Evolutionary conservation across 2,113 vertebrate genomes (phyloP).

Genomic region (Naja naja): DNA sequence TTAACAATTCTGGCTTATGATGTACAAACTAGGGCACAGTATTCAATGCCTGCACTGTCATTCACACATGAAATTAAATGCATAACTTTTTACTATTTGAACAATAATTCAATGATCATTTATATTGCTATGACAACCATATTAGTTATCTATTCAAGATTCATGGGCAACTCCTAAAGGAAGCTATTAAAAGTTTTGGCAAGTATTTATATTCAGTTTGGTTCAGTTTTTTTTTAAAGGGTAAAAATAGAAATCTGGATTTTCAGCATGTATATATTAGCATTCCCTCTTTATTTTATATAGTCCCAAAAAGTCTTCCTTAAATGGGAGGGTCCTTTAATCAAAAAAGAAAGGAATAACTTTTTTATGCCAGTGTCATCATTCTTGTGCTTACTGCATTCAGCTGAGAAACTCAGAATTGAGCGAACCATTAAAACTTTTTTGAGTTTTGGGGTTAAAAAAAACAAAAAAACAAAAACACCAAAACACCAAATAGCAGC

Average conservation of each 20-base stretch:
- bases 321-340: not conserved
- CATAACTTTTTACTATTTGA: constrained; percentile 31
- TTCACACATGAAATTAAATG: constrained; percentile 36
- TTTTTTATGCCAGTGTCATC: not conserved
- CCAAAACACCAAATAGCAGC: not conserved
- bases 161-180: constrained; percentile 8
- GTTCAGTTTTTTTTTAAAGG: not conserved
- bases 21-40: not conserved
- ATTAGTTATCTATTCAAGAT: constrained; percentile 10
- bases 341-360: not conserved
- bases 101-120: not conserved
- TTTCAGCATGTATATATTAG: not conserved
- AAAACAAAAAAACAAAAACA: not conserved
- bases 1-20: not conserved
- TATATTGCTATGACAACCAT: constrained; percentile 31
- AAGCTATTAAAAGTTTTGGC: constrained; percentile 9
- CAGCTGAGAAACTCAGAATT: not conserved
- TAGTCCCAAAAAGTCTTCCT: not conserved
- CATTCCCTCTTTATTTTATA: not conserved
- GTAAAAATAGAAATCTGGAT: constrained; percentile 20
- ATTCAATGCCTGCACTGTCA: constrained; percentile 20
- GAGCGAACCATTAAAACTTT: not conserved
- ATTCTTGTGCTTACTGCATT: not conserved
- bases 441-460: not conserved
- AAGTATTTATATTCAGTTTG: constrained; percentile 35